phyloP scores from a whole-genome alignment of 2,113 vertebrate genomes.

The Theropithecus gelada region DNA sequence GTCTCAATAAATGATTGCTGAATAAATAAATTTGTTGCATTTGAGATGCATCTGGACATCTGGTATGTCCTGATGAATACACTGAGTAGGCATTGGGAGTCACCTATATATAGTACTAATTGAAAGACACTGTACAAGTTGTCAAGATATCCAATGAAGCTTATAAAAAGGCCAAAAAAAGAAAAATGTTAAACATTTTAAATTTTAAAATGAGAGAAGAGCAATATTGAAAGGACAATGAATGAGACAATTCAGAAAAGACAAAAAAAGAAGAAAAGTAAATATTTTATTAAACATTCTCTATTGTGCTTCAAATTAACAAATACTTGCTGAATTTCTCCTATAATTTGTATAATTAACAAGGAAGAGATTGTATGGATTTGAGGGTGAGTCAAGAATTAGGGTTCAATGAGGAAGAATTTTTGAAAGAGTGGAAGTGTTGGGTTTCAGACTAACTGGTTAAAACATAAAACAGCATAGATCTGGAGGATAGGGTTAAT shows the following conservation, averaged over 20 bases:
- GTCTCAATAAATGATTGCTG: neutral
- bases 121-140: neutral
- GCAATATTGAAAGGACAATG: constrained; percentile 1
- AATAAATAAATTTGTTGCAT: neutral
- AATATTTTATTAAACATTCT: neutral
- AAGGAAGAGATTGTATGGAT: neutral
- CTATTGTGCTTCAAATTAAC: neutral
- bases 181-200: neutral
- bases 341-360: neutral
- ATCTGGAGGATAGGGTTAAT: neutral
- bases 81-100: neutral
- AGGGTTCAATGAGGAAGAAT: neutral
- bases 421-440: neutral
- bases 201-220: neutral
- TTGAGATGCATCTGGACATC: neutral
- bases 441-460: neutral
- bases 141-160: neutral
- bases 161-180: neutral
- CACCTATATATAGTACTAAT: neutral
- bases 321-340: neutral
- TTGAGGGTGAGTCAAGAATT: neutral
- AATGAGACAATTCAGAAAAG: neutral
- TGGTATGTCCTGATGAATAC: neutral
- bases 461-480: neutral
- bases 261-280: neutral